Conservation (phyloP, 2,797 vertebrate species). For the Xyrichtys novacula region DNA sequence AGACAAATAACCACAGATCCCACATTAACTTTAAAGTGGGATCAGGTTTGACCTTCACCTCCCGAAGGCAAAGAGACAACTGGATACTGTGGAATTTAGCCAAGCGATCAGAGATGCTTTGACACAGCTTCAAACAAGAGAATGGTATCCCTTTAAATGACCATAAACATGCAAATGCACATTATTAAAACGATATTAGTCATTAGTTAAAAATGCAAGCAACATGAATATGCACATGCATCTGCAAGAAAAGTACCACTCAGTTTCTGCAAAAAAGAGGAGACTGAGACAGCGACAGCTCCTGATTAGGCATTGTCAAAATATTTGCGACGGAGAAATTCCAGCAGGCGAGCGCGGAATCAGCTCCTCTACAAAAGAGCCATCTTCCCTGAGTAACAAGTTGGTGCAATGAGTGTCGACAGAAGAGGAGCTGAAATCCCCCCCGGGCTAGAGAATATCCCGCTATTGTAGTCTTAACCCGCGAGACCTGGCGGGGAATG, state of each 20-base stretch:
- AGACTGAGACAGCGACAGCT: slow-evolving; percentile 59
- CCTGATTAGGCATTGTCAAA: slow-evolving; percentile 82
- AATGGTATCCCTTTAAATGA: slow-evolving; percentile 22
- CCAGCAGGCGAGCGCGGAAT: slow-evolving; percentile 70
- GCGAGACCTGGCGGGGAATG: slow-evolving; percentile 90
- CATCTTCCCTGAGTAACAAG: slow-evolving; percentile 89
- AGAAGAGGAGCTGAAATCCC: slow-evolving; percentile 85
- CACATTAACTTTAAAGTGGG: slow-evolving; percentile 72
- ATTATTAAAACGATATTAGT: neutral
- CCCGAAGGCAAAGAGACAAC: slow-evolving; percentile 48
- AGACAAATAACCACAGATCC: slow-evolving; percentile 74
- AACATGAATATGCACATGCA: slow-evolving; percentile 9
- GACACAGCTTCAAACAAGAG: slow-evolving; percentile 60
- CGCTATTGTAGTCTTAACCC: slow-evolving; percentile 90
- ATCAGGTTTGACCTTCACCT: slow-evolving; percentile 79
- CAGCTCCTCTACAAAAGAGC: slow-evolving; percentile 82
- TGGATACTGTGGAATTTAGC: slow-evolving; percentile 71
- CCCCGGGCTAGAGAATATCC: slow-evolving; percentile 89
- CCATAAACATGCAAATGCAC: slow-evolving; percentile 15
- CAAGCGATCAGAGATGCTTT: slow-evolving; percentile 76
- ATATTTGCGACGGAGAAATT: slow-evolving; percentile 84
- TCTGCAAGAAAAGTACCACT: neutral
- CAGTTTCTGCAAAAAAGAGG: slow-evolving; percentile 10
- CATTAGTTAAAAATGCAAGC: neutral
- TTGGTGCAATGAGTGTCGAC: slow-evolving; percentile 87